These are phyloP conservation scores for Caloenas nicobarica DNA, from an alignment of 2,113 vertebrate species.

Conservation along the genomic window DNA sequence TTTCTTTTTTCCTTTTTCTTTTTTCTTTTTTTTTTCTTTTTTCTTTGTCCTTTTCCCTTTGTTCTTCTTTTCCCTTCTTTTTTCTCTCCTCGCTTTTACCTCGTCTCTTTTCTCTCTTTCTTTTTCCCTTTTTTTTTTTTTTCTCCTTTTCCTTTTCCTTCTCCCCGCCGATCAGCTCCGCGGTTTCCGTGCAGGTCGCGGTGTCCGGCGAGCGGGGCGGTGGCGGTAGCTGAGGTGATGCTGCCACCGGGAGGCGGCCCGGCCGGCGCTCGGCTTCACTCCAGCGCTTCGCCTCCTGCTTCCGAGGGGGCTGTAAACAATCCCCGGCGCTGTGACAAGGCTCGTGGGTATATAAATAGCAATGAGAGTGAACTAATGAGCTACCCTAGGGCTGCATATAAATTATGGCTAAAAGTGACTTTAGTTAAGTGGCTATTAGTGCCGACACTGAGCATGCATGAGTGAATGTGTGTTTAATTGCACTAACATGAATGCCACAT, in stretches of 20 bases:
- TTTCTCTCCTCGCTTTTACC: fast-evolving
- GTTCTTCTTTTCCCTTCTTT: fast-evolving
- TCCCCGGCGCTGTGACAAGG: not conserved
- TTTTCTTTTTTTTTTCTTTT: fast-evolving
- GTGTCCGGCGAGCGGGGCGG: too few species aligned
- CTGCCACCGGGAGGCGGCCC: constrained; percentile 34
- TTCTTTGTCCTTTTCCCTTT: too few species aligned
- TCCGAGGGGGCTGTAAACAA: fast-evolving
- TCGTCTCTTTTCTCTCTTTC: fast-evolving
- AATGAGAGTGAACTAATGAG: not conserved
- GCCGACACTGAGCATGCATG: not conserved
- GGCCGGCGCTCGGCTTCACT: not conserved
- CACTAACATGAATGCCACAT: not conserved
- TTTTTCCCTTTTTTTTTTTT: fast-evolving
- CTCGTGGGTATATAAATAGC: not conserved
- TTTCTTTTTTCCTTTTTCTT: fast-evolving
- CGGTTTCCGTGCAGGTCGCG: too few species aligned
- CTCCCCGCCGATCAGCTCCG: too few species aligned
- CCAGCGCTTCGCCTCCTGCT: not conserved
- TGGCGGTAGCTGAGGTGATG: not conserved
- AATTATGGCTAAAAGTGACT: not conserved
- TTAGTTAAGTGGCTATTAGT: not conserved
- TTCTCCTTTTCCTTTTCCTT: too few species aligned
- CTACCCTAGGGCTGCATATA: not conserved
- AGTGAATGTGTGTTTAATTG: not conserved